Evolutionary conservation across 30 jellyfish, hydroid and myxozoan genomes (phyloP).

Genomic region (Clytia hemisphaerica): DNA sequence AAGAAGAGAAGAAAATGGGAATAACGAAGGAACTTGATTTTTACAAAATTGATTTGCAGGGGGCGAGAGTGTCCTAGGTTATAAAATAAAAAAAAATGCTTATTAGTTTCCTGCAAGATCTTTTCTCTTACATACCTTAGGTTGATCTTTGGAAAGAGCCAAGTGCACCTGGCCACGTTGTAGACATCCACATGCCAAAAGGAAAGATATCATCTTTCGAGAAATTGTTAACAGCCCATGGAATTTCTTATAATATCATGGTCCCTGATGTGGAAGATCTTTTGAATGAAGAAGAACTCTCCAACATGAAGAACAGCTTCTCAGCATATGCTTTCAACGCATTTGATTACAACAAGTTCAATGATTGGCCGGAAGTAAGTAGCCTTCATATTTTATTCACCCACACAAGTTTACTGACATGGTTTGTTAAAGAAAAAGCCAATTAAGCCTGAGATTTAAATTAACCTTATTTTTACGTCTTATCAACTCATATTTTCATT

Average conservation of each 20-base stretch:
- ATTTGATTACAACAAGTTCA: constrained; percentile 68
- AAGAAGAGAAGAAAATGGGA: no score
- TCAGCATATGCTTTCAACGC: constrained; percentile 47
- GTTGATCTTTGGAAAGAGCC: no score
- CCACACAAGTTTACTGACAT: not conserved
- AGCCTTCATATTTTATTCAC: not conserved
- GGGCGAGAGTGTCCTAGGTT: no score
- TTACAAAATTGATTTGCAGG: no score
- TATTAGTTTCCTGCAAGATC: no score
- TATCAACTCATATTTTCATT: no score
- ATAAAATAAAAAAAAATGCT: no score
- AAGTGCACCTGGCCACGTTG: constrained; percentile 28
- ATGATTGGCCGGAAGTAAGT: constrained; percentile 48
- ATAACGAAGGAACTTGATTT: no score
- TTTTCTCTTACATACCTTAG: no score
- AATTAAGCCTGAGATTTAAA: no score
- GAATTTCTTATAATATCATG: constrained; percentile 14
- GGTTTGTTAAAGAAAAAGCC: no score
- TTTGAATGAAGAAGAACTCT: constrained; percentile 35
- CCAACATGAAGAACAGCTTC: constrained; percentile 50
- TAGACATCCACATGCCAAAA: constrained; percentile 56
- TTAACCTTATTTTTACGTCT: no score
- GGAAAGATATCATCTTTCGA: constrained; percentile 1
- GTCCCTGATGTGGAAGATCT: constrained; percentile 45
- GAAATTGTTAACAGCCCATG: constrained; percentile 7